These are phyloP conservation scores for Eilema caniola DNA, from an alignment of 2,888 invertebrate species.

Conservation along the genomic window DNA sequence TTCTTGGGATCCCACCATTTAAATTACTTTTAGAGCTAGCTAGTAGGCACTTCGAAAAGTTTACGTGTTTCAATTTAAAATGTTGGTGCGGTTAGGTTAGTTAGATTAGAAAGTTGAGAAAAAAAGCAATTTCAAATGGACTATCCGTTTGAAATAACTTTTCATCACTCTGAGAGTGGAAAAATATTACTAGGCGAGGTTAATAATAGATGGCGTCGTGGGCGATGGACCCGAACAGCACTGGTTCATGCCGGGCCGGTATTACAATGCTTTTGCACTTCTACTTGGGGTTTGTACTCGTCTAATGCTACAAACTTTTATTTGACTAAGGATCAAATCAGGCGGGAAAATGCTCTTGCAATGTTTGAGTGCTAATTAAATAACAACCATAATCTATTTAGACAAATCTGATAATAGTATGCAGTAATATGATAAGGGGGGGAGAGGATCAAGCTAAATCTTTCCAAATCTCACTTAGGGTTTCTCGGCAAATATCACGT, in stretches of 20 bases:
- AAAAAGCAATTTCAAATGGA: too few relatives aligned
- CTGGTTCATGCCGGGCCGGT: slow-evolving; percentile 29
- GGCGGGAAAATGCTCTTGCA: too few relatives aligned
- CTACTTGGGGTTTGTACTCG: background rate
- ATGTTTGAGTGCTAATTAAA: too few relatives aligned
- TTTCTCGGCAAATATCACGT: too few relatives aligned
- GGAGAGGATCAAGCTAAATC: too few relatives aligned
- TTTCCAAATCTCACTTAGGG: too few relatives aligned
- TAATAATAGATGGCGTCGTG: slow-evolving; percentile 29
- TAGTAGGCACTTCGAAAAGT: slow-evolving; percentile 19
- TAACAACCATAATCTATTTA: too few relatives aligned
- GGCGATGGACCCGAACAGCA: slow-evolving; percentile 20
- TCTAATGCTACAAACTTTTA: background rate
- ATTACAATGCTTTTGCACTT: slow-evolving; percentile 24
- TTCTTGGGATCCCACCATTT: slow-evolving; percentile 28
- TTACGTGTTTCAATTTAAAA: too few relatives aligned
- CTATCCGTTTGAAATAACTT: slow-evolving; percentile 11
- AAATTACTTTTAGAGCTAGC: slow-evolving; percentile 24
- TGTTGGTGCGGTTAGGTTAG: too few relatives aligned
- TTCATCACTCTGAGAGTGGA: slow-evolving; percentile 8
- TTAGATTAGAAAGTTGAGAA: too few relatives aligned
- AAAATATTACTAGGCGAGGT: slow-evolving; percentile 5
- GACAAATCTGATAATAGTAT: too few relatives aligned
- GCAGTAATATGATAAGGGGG: too few relatives aligned
- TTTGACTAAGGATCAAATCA: background rate